These are phyloP conservation scores for Toxotes jaculatrix DNA, from an alignment of 2,113 vertebrate species.

Conservation along the genomic window DNA sequence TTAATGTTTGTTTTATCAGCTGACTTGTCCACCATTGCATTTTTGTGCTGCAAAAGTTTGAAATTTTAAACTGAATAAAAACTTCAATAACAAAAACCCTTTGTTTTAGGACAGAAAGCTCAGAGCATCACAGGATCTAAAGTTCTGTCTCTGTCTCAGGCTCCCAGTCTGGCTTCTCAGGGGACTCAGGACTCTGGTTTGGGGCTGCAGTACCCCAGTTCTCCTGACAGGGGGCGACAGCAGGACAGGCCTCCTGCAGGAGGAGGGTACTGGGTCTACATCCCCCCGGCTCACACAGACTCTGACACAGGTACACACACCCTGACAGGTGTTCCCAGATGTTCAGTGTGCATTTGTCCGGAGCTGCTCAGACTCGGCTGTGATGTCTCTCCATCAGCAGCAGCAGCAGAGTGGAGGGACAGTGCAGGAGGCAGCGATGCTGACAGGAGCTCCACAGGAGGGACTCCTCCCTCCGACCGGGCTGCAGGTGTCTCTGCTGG, in stretches of 20 bases:
- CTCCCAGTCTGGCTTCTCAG: constrained; percentile 85
- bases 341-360: background rate
- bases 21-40: too few species aligned
- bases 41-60: too few species aligned
- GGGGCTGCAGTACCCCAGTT: constrained; percentile 81
- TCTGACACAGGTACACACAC: constrained; percentile 47
- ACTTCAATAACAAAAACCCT: too few species aligned
- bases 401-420: constrained; percentile 70
- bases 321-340: background rate
- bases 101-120: too few species aligned
- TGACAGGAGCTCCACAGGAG: constrained; percentile 41
- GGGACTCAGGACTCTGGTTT: constrained; percentile 92
- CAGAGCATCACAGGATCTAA: background rate
- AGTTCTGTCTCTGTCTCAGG: constrained; percentile 67
- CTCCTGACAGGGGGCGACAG: constrained; percentile 66
- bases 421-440: constrained; percentile 77
- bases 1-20: too few species aligned
- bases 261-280: constrained; percentile 84
- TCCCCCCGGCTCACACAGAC: constrained; percentile 70
- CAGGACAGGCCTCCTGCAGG: constrained; percentile 43
- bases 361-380: background rate
- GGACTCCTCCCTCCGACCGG: constrained; percentile 47
- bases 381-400: constrained; percentile 7
- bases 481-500: constrained; percentile 10
- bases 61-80: too few species aligned